Conservation (phyloP, 2,797 vertebrate species). For the Limnodromus scolopaceus region DNA sequence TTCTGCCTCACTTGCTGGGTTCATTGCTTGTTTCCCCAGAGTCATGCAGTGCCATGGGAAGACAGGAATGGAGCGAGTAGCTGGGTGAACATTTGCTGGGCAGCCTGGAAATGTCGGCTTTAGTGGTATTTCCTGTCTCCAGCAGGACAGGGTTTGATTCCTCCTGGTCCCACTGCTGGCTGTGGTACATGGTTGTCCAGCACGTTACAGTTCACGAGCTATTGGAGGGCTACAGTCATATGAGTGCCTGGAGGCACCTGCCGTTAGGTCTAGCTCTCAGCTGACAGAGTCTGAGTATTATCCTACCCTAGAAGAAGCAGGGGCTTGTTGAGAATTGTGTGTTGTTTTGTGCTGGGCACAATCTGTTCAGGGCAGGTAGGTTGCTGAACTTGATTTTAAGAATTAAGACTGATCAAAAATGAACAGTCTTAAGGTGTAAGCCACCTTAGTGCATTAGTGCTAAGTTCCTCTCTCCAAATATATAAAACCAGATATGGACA, state of each 20-base stretch:
- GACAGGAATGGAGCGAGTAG: neutral
- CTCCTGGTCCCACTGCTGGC: neutral
- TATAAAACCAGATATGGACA: neutral
- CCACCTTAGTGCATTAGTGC: neutral
- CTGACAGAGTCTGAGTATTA: neutral
- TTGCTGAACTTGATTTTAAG: neutral
- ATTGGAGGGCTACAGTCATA: neutral
- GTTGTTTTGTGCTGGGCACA: neutral
- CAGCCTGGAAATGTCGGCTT: neutral
- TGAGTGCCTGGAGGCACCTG: neutral
- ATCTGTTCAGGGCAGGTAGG: neutral
- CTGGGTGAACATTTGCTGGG: neutral
- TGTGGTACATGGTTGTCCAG: neutral
- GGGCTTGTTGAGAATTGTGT: neutral
- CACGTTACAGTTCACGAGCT: neutral
- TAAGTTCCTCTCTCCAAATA: neutral
- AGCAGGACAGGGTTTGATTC: neutral
- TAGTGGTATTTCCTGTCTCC: neutral
- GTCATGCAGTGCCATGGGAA: neutral
- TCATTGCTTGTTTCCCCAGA: neutral
- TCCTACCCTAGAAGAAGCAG: neutral
- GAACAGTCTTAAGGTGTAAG: neutral
- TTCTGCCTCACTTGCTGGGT: neutral
- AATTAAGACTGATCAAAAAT: neutral
- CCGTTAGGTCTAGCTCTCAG: neutral